A percentile compares a stretch with the other conserved stretches of the same genome.
Evolutionary conservation across 2,113 vertebrate species (phyloP).

Genomic region (Puffinus mauretanicus): DNA sequence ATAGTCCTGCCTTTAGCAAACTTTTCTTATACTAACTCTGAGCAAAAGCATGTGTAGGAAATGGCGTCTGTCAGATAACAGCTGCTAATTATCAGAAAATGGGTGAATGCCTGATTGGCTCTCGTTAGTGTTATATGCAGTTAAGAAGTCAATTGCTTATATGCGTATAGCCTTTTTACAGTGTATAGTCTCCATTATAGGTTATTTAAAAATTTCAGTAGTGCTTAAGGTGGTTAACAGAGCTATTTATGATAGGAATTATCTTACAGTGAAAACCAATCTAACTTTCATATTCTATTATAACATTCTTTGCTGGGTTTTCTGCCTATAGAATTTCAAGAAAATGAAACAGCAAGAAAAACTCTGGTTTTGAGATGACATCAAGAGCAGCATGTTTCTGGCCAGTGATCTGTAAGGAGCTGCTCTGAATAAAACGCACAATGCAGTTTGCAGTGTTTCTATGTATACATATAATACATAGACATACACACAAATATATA

Average conservation of each 20-base stretch:
- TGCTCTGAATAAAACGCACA: not conserved
- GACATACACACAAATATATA: too few species aligned
- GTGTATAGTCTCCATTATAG: not conserved
- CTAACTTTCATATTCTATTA: not conserved
- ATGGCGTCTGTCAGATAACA: conserved; percentile 60
- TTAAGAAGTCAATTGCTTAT: not conserved
- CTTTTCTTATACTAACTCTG: conserved; percentile 65
- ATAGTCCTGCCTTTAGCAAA: conserved; percentile 64
- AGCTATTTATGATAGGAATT: not conserved
- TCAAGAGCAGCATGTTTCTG: not conserved
- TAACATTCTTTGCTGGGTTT: not conserved
- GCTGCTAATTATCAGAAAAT: conserved; percentile 60
- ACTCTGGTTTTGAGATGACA: not conserved
- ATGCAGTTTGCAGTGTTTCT: not conserved
- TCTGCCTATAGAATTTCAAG: not conserved
- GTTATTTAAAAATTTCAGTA: not conserved
- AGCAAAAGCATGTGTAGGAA: conserved; percentile 63
- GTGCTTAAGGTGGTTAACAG: not conserved
- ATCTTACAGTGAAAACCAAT: not conserved
- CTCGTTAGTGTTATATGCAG: not conserved
- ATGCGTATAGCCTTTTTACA: not conserved
- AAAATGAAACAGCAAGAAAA: not conserved
- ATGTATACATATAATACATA: not conserved
- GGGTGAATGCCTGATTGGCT: not conserved
- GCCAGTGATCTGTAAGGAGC: not conserved